Conservation (phyloP, 2,113 vertebrate genomes). For the Donacobius atricapilla region DNA sequence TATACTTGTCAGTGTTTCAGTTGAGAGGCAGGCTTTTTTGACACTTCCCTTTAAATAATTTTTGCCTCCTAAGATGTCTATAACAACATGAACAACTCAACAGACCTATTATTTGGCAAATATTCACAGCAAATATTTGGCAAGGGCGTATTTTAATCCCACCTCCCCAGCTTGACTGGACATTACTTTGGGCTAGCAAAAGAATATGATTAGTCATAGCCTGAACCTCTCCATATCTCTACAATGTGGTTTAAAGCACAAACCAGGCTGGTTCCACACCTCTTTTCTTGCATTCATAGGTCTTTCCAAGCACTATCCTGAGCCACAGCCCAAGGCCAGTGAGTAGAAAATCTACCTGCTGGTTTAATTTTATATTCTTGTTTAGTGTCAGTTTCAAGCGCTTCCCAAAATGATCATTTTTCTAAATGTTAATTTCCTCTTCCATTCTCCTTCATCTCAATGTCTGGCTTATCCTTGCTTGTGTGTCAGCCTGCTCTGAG, state of each 20-base stretch:
- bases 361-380: not conserved
- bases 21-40: not conserved
- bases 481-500: not conserved
- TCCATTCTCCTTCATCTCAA: not conserved
- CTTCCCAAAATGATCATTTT: not conserved
- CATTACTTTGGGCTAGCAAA: slow-evolving; percentile 21
- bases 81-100: not conserved
- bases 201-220: not conserved
- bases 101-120: slow-evolving; percentile 15
- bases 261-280: not conserved
- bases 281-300: not conserved
- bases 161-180: slow-evolving; percentile 26
- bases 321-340: not conserved
- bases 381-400: slow-evolving; percentile 15
- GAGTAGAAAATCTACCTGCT: not conserved
- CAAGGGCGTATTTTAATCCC: slow-evolving; percentile 54
- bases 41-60: not conserved
- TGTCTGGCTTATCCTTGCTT: not conserved
- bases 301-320: not conserved
- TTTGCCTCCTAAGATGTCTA: not conserved
- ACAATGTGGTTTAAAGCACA: not conserved
- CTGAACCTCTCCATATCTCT: not conserved
- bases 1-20: not conserved
- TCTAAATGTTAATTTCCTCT: not conserved
- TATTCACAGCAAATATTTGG: slow-evolving; percentile 43